Evolutionary conservation across 2,888 invertebrate species (phyloP).

Genomic region (Argyresthia goedartella): DNA sequence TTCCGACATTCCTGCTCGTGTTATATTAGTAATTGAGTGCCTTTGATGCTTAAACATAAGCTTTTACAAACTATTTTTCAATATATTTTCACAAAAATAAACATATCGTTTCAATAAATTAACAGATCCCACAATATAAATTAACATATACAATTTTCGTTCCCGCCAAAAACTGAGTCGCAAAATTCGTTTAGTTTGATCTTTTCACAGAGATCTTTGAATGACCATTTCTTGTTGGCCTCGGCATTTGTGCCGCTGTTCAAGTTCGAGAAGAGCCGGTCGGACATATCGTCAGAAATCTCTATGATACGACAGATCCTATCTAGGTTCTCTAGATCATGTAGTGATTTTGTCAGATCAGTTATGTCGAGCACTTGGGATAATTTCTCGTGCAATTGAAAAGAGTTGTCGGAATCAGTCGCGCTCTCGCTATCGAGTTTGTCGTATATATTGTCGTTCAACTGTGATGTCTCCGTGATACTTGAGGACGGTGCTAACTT

Average conservation of each 20-base stretch:
- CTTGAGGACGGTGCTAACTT: neutral
- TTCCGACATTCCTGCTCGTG: too few species aligned
- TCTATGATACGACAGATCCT: constrained; percentile 61
- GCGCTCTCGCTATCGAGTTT: constrained; percentile 52
- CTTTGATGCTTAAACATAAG: neutral
- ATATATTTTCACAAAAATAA: neutral
- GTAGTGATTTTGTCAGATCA: constrained; percentile 47
- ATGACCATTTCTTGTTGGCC: constrained; percentile 41
- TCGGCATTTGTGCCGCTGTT: constrained; percentile 15
- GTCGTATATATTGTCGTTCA: constrained; percentile 33
- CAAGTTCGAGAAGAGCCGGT: constrained; percentile 41
- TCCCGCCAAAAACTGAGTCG: constrained; percentile 36
- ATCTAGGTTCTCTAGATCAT: constrained; percentile 47
- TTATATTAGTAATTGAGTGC: too few species aligned
- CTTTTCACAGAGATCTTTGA: constrained; percentile 52
- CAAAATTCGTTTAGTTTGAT: constrained; percentile 57
- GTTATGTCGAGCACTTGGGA: constrained; percentile 47
- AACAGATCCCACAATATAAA: too few species aligned
- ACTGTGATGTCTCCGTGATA: neutral
- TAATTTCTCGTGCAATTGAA: constrained; percentile 38
- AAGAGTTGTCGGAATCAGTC: constrained; percentile 46
- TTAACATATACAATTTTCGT: constrained; percentile 4
- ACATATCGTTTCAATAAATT: neutral
- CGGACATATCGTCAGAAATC: constrained; percentile 57
- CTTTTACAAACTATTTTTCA: neutral